These are phyloP conservation scores for Callithrix jacchus DNA, from an alignment of 2,113 vertebrate genomes.

Conservation along the genomic window DNA sequence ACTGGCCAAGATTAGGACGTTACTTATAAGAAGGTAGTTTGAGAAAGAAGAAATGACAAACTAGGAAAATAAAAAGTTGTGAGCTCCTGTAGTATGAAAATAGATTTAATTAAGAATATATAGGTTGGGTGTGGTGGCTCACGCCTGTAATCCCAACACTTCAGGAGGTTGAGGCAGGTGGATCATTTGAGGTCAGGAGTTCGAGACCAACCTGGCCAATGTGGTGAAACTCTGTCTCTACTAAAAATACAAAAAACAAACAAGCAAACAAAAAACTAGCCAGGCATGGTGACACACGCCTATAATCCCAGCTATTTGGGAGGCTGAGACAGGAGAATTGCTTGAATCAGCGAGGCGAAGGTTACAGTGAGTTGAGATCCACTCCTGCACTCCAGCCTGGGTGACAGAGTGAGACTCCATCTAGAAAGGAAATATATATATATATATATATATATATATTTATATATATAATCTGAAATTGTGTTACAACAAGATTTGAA, in stretches of 20 bases:
- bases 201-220: not conserved
- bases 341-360: not conserved
- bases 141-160: not conserved
- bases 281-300: too few relatives aligned
- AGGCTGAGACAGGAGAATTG: not conserved
- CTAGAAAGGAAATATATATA: too few relatives aligned
- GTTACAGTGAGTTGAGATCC: not conserved
- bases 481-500: not conserved
- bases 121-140: too few relatives aligned
- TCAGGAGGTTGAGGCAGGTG: too few relatives aligned
- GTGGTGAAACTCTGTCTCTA: too few relatives aligned
- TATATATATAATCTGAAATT: not conserved
- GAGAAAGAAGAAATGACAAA: not conserved
- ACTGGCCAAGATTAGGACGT: not conserved
- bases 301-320: not conserved
- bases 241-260: too few relatives aligned
- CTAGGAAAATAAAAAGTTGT: not conserved
- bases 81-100: not conserved
- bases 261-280: too few relatives aligned
- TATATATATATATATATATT: not conserved
- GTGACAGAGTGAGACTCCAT: too few relatives aligned
- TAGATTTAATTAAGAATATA: not conserved
- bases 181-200: not conserved
- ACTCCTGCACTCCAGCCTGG: too few relatives aligned
- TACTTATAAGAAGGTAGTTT: not conserved